phyloP scores from a whole-genome alignment of 2,113 vertebrate genomes.

The Poecile atricapillus region DNA sequence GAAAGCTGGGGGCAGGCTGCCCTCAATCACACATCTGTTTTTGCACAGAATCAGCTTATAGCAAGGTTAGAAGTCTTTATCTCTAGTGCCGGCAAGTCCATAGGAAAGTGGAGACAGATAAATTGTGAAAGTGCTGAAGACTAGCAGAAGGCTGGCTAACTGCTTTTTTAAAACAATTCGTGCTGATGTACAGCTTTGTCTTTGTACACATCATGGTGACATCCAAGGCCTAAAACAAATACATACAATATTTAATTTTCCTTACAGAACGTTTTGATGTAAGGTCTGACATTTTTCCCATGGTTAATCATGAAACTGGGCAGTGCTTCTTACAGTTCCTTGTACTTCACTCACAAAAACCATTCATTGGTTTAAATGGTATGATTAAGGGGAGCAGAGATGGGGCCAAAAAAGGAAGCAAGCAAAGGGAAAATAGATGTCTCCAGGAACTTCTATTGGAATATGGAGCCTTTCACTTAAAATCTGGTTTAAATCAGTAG shows the following conservation, averaged over 20 bases:
- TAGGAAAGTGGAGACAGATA: slow-evolving; percentile 4
- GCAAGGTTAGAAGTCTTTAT: slow-evolving; percentile 17
- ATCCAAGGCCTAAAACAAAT: not conserved
- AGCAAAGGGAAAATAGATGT: not conserved
- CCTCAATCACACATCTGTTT: not conserved
- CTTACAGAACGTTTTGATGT: not conserved
- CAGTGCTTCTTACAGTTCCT: not conserved
- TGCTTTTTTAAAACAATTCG: not conserved
- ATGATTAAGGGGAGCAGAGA: slow-evolving; percentile 4
- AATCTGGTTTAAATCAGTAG: slow-evolving; percentile 57
- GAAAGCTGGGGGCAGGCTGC: not conserved
- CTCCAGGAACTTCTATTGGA: not conserved
- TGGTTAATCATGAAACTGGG: slow-evolving; percentile 27
- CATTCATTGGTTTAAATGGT: not conserved
- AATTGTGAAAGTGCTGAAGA: slow-evolving; percentile 29
- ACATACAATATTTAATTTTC: not conserved
- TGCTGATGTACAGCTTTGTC: not conserved
- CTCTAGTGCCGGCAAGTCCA: not conserved
- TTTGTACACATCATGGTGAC: not conserved
- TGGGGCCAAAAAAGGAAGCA: slow-evolving; percentile 36
- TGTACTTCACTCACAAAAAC: slow-evolving; percentile 22
- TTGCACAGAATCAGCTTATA: not conserved
- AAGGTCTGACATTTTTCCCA: slow-evolving; percentile 29
- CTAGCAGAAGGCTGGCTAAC: not conserved
- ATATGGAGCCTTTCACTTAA: not conserved